Percentiles rank a stretch among this genome's conserved stretches.
Evolutionary conservation across 2,888 invertebrate genomes (phyloP).

Genomic region (Steinernema scapterisci): DNA sequence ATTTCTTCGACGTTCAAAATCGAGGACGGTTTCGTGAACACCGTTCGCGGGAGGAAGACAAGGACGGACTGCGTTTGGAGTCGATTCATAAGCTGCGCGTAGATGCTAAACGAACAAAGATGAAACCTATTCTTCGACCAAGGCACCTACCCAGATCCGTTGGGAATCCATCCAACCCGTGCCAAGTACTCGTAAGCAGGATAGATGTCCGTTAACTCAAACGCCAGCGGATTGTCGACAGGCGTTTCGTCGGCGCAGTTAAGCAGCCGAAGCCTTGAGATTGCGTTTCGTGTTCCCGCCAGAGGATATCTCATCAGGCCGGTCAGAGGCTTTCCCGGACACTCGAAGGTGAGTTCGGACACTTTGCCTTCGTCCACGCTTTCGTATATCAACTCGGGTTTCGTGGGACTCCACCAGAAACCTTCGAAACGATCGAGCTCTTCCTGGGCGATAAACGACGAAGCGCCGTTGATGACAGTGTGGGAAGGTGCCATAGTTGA

Average conservation of each 20-base stretch:
- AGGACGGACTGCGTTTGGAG: conserved; percentile 48
- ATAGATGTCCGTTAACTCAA: conserved; percentile 72
- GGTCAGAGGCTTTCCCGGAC: conserved; percentile 40
- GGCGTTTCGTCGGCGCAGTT: conserved; percentile 41
- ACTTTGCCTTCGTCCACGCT: conserved; percentile 78
- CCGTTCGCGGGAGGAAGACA: conserved; percentile 14
- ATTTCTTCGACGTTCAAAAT: neutral
- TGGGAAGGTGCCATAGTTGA: conserved; percentile 7
- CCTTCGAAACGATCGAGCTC: conserved; percentile 95
- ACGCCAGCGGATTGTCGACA: conserved; percentile 44
- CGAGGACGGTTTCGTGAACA: neutral
- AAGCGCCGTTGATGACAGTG: conserved; percentile 75
- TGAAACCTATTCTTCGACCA: neutral
- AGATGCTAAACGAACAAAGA: conserved; percentile 47
- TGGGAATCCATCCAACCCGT: conserved; percentile 91
- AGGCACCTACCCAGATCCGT: conserved; percentile 80
- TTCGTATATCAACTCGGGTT: conserved; percentile 71
- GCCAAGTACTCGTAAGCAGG: conserved; percentile 95
- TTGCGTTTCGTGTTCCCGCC: conserved; percentile 55
- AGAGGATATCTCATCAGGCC: conserved; percentile 55
- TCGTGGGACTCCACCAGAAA: conserved; percentile 95
- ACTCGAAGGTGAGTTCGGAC: conserved; percentile 77
- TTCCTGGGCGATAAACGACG: conserved; percentile 96
- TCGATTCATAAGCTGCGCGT: conserved; percentile 52
- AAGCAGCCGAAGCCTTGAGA: conserved; percentile 48